Conservation (phyloP, 2,888 invertebrate genomes). For the Euclidia mi region DNA sequence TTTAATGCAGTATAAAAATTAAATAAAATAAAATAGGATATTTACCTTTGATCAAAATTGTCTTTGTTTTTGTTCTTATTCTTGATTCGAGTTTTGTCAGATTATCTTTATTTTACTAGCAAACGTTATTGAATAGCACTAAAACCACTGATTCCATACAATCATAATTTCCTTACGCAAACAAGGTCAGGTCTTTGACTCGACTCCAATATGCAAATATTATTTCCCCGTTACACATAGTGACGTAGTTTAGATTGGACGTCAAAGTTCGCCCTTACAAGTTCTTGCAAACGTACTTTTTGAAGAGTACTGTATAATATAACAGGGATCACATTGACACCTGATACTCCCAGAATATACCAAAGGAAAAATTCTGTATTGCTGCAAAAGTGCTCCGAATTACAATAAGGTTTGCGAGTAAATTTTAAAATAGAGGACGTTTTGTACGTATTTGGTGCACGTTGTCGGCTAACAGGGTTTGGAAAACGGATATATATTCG, state of each 20-base stretch:
- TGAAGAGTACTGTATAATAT: constrained; percentile 43
- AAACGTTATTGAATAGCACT: neutral
- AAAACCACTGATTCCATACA: neutral
- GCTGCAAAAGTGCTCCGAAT: constrained; percentile 32
- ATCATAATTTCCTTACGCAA: constrained; percentile 7
- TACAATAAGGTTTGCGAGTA: constrained; percentile 35
- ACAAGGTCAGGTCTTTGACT: constrained; percentile 3
- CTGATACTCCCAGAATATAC: constrained; percentile 30
- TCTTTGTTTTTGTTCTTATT: too few relatives aligned
- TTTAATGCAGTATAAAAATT: too few relatives aligned
- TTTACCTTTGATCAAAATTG: too few relatives aligned
- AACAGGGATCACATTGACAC: constrained; percentile 40
- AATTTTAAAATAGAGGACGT: constrained; percentile 21
- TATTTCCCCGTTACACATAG: constrained; percentile 18
- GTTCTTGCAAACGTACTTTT: constrained; percentile 17
- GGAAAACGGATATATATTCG: too few relatives aligned
- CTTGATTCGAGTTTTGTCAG: too few relatives aligned
- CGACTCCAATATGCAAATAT: constrained; percentile 27
- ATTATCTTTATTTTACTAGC: too few relatives aligned
- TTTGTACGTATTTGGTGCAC: constrained; percentile 17
- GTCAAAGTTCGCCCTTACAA: constrained; percentile 11
- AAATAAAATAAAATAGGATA: too few relatives aligned
- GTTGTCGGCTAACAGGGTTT: neutral
- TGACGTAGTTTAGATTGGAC: constrained; percentile 1
- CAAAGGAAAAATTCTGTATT: constrained; percentile 22